A percentile compares a stretch with the other conserved stretches of the same genome.
These are phyloP conservation scores for Oostethus manadensis DNA, from an alignment of 2,113 vertebrate genomes.

Conservation along the genomic window DNA sequence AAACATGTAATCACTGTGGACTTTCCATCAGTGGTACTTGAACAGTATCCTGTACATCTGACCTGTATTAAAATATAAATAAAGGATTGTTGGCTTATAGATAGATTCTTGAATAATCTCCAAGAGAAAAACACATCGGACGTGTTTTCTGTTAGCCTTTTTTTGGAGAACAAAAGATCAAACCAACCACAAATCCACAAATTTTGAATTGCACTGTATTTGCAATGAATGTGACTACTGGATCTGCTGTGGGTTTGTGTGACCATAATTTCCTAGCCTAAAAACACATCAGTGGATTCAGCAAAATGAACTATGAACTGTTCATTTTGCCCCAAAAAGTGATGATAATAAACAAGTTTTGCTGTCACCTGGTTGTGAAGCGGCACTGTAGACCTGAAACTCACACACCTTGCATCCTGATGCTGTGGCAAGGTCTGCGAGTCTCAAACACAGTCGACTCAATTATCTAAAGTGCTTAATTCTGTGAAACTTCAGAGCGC, in stretches of 20 bases:
- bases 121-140: no score
- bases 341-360: background rate
- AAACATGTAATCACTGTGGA: no score
- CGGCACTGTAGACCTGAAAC: constrained; percentile 12
- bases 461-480: constrained; percentile 46
- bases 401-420: background rate
- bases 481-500: constrained; percentile 29
- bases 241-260: background rate
- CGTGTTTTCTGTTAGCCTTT: no score
- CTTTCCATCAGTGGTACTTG: no score
- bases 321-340: no score
- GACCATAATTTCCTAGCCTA: background rate
- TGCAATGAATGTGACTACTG: background rate
- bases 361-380: constrained; percentile 9
- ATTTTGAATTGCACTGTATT: background rate
- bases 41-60: no score
- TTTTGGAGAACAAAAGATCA: no score
- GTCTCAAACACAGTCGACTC: constrained; percentile 19
- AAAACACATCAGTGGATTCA: background rate
- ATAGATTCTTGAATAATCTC: no score
- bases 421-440: background rate
- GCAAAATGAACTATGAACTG: no score
- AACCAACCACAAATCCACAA: no score
- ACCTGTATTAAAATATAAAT: no score
- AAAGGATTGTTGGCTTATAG: no score